These are phyloP conservation scores for Mormyrus iriodes DNA, from an alignment of 2,113 vertebrate species.

Conservation along the genomic window DNA sequence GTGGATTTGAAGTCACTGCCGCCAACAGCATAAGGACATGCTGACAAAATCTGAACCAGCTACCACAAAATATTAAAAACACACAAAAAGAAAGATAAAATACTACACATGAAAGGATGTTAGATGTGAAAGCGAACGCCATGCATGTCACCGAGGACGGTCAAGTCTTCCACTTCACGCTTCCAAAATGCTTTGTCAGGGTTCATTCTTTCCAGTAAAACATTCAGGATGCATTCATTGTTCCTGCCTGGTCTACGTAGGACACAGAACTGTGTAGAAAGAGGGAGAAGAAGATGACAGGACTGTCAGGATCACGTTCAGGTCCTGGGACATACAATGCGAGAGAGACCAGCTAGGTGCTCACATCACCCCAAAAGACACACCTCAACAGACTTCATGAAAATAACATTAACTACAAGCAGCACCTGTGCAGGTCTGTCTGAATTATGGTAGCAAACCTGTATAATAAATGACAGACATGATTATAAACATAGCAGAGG, in stretches of 20 bases:
- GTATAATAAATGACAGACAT: background rate
- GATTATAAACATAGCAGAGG: background rate
- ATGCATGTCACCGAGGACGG: background rate
- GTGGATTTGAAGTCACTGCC: background rate
- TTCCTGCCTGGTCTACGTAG: slow-evolving; percentile 48
- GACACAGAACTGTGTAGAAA: slow-evolving; percentile 61
- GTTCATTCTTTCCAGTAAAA: background rate
- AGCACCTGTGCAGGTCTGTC: background rate
- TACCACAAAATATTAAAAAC: background rate
- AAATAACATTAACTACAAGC: background rate
- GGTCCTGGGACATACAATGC: slow-evolving; percentile 20
- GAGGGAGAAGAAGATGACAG: background rate
- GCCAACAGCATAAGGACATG: background rate
- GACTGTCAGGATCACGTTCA: slow-evolving; percentile 21
- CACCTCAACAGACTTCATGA: background rate
- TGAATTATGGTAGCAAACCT: background rate
- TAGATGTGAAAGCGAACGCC: background rate
- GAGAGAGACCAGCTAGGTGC: background rate
- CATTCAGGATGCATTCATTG: background rate
- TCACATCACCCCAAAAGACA: background rate
- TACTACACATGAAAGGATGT: background rate
- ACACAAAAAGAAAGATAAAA: background rate
- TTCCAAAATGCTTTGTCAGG: background rate
- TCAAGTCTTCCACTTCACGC: background rate
- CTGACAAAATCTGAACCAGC: background rate